Evolutionary conservation across 2,797 vertebrate species (phyloP), one percentile per base, ranked within the genome.

Genomic region (Neosilurus hyrtlii): DNA sequence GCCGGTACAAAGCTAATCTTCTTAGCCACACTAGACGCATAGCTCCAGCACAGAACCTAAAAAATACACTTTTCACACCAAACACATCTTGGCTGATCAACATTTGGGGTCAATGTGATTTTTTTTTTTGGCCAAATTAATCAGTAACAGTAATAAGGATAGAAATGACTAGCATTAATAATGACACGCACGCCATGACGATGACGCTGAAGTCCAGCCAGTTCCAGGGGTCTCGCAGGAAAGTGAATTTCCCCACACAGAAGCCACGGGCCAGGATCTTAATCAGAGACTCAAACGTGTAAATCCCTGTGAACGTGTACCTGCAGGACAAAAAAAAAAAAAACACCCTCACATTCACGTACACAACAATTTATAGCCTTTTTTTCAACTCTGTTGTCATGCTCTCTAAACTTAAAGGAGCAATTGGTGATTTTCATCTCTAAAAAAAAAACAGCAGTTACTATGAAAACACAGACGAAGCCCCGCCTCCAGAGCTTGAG

Each of bases 181-280:
- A 56, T 87, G 88, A 91, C 92, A 99, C 98, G 97, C 96, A 99
- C 98, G 97, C 98, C 97, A 99, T 98, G 90, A 95, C 90, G 91
- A 99, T 99, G 91, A 99, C 98, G 88, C 96, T 97, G 94, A 99
- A 99, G 91, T 99, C 98, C 89, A 99, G 93, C 97, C 98, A 99
- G 93, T 99, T 99, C 98, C 98, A 99, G 8, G 98, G 97, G 86
- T 99, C 98, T 86, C 95, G 93, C 84, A 99, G 96, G 90, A 99
- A 99, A 66, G 97, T 99, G 92, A 99, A 99, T 90, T 94, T 94
- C 90, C 98, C 98, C 92, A 99, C 92, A 86, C 97, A 99, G 94
- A 99, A 99, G 81, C 97, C 98, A 88, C 97, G 95, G 85, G 98
- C 98, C 91, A 99, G 94, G 91, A 99, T 99, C 95, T 99, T 99